Evolutionary conservation across 2,888 invertebrate species (phyloP).

Genomic region (Melanchra persicariae): DNA sequence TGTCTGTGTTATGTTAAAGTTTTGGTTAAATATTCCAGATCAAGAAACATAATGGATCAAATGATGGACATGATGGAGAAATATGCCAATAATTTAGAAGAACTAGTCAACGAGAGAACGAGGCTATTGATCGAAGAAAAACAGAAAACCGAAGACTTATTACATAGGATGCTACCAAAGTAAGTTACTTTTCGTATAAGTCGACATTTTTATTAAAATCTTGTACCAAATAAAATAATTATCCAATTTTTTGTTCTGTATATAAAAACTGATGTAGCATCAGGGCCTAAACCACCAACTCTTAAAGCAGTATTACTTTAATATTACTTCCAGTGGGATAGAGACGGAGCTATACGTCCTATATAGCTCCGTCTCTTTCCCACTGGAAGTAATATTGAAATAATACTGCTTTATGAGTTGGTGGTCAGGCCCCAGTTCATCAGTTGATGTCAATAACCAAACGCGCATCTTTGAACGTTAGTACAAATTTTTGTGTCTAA

Average conservation of each 20-base stretch:
- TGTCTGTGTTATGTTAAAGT: neutral
- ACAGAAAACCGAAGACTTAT: constrained; percentile 97
- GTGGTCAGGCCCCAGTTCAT: too few species aligned
- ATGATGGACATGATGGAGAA: constrained; percentile 99
- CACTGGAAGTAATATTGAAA: too few species aligned
- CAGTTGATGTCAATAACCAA: constrained; percentile 30
- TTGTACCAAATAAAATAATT: constrained; percentile 16
- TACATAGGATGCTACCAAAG: constrained; percentile 98
- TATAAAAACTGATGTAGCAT: constrained; percentile 32
- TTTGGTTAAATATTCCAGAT: constrained; percentile 86
- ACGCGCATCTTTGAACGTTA: constrained; percentile 20
- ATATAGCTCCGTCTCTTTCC: too few species aligned
- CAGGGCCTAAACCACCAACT: too few species aligned
- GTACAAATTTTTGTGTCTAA: constrained; percentile 25
- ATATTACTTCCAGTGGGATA: too few species aligned
- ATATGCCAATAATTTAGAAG: constrained; percentile 98
- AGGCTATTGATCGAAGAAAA: constrained; percentile 97
- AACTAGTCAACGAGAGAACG: constrained; percentile 97
- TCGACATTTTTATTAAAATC: neutral
- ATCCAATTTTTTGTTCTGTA: constrained; percentile 32
- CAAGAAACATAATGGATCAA: constrained; percentile 98
- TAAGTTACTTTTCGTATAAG: constrained; percentile 81
- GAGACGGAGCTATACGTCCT: too few species aligned
- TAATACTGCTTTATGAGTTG: too few species aligned
- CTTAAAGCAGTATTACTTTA: too few species aligned